Evolutionary conservation across 2,888 invertebrate genomes (phyloP), one percentile per base, ranked within the genome.

Genomic region (Thecophora atra): DNA sequence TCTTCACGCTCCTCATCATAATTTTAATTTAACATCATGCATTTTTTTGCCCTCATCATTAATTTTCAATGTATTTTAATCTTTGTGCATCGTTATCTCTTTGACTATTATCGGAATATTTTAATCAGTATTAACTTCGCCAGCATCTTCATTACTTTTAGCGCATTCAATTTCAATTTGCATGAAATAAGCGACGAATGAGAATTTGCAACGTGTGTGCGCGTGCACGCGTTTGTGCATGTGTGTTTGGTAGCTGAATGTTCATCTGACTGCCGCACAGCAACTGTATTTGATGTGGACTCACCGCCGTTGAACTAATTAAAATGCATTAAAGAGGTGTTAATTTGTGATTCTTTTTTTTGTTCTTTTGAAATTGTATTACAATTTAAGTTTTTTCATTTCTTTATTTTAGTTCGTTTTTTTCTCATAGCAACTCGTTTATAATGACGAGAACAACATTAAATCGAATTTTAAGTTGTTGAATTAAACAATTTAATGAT

Each of bases 241-340:
- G 17, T n/a, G n/a, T 6, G 60, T 37, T 8, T 30, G 30, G 30
- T 30, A 8, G 30, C 30, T 30, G 30, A 4, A 4, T 30, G 30
- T 30, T 30, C 30, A 30, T 30, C 30, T 30, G 30, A 8, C 30
- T 30, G 30, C 30, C 30, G 4, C 30, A 8, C 30, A 7, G 47
- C 47, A n/a, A 4, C 47, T 47, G 47, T n/a, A 47, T 47, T 47
- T 47, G 47, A n/a, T n/a, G 6, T n/a, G 47, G 17, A 47, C 17
- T 30, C 66, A 66, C 24, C 26, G 44, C 24, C 26, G 13, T 19
- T 24, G 42, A 60, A 60, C 69, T 60, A 69, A 69, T 69, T 69
- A 60, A 69, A 60, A 60, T 58, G 69, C 60, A 60, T 60, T 68
- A 56, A 68, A 58, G 60, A 60, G 60, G 69, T 69, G 58, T 69